These are phyloP conservation scores for Thripadectes ignobilis DNA, from an alignment of 2,797 vertebrate genomes.

Conservation along the genomic window DNA sequence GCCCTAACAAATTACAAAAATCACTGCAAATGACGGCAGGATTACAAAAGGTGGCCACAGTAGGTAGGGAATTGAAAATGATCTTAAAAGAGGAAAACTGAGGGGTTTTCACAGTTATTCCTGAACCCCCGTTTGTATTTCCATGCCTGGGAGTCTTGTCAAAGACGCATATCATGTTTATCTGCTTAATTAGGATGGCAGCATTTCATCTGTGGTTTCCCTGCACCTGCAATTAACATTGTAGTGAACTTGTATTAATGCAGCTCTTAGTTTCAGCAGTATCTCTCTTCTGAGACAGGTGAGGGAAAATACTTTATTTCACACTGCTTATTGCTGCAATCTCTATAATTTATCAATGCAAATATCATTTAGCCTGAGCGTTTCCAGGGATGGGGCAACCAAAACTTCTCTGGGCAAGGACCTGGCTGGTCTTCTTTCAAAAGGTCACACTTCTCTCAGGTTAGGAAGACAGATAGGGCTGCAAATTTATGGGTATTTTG, in stretches of 20 bases:
- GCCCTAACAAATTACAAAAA: not conserved
- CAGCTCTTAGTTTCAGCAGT: not conserved
- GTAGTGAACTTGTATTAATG: not conserved
- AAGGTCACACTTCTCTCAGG: not conserved
- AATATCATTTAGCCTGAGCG: not conserved
- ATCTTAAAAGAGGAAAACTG: not conserved
- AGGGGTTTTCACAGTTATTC: not conserved
- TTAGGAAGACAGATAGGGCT: not conserved
- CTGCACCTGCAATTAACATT: not conserved
- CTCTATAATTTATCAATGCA: not conserved
- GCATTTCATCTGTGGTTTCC: not conserved
- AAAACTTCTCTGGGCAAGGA: not conserved
- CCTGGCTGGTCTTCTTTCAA: not conserved
- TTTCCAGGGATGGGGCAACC: not conserved
- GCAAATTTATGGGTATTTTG: not conserved
- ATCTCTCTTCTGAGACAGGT: not conserved
- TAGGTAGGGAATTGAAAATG: not conserved
- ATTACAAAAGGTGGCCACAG: not conserved
- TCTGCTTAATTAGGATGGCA: not conserved
- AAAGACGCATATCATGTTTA: not conserved
- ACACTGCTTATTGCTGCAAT: not conserved
- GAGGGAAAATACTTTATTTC: not conserved
- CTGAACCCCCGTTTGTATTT: not conserved
- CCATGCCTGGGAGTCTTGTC: not conserved
- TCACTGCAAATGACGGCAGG: not conserved